Evolutionary conservation across 1,140 invertebrate genomes (phyloP).

Genomic region (Bicyclus anynana): DNA sequence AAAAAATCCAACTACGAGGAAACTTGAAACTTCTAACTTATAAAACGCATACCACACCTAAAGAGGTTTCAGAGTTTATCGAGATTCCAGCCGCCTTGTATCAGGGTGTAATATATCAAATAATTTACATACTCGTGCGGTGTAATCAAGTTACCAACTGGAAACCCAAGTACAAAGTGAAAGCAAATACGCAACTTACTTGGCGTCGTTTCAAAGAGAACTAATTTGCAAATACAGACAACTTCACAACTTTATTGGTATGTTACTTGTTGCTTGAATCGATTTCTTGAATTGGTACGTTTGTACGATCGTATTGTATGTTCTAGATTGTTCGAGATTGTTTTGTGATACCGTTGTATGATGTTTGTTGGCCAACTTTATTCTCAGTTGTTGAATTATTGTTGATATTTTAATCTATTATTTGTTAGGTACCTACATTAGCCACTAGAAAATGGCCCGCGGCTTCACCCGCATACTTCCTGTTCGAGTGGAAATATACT

Average conservation of each 20-base stretch:
- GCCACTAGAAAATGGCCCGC: too few species aligned
- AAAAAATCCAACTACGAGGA: too few species aligned
- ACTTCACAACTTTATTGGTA: conserved; percentile 11
- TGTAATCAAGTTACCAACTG: conserved; percentile 10
- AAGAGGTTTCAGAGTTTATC: too few species aligned
- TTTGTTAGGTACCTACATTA: too few species aligned
- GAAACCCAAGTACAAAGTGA: conserved; percentile 9
- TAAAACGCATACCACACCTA: too few species aligned
- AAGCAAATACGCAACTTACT: conserved; percentile 13
- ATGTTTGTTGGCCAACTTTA: too few species aligned
- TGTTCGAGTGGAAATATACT: too few species aligned
- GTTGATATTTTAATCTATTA: too few species aligned
- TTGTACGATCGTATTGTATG: neutral
- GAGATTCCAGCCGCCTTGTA: neutral
- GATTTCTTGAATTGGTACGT: neutral
- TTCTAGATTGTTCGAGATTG: neutral
- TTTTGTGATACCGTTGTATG: too few species aligned
- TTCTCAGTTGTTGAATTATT: too few species aligned
- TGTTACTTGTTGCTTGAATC: conserved; percentile 12
- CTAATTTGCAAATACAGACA: conserved; percentile 21
- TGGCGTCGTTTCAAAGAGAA: conserved; percentile 22
- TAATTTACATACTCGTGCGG: conserved; percentile 3
- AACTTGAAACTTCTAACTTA: too few species aligned
- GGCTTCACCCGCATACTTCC: too few species aligned
- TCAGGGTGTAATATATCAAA: neutral